Conservation (phyloP, 2,888 invertebrate genomes). For the Drosophila algonquin region DNA sequence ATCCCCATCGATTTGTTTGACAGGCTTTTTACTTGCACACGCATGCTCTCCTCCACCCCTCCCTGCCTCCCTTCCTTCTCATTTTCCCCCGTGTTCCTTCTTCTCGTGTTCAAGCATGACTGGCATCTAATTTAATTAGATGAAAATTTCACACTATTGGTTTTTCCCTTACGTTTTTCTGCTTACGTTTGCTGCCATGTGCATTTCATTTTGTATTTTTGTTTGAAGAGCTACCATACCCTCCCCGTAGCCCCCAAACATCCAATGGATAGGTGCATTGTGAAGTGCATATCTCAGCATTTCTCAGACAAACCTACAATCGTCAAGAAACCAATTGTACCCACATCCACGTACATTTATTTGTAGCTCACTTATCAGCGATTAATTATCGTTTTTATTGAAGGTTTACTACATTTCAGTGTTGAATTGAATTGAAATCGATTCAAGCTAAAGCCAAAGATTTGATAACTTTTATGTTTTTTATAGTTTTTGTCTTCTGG, state of each 20-base stretch:
- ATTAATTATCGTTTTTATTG: constrained; percentile 56
- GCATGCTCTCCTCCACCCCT: not conserved
- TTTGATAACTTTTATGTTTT: too few species aligned
- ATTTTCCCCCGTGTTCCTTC: constrained; percentile 21
- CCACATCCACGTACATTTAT: not conserved
- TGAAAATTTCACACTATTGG: constrained; percentile 69
- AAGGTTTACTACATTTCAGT: constrained; percentile 20
- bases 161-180: constrained; percentile 23
- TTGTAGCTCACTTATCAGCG: constrained; percentile 42
- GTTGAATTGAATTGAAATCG: too few species aligned
- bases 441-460: too few species aligned
- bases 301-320: constrained; percentile 1
- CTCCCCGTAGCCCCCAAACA: not conserved
- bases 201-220: constrained; percentile 31
- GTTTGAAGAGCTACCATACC: constrained; percentile 1
- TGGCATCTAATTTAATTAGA: constrained; percentile 75
- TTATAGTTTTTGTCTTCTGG: too few species aligned
- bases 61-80: not conserved
- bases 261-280: constrained; percentile 6
- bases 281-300: constrained; percentile 26
- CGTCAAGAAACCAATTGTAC: not conserved
- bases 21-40: constrained; percentile 41
- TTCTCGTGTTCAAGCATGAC: constrained; percentile 60
- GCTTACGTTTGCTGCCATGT: constrained; percentile 4
- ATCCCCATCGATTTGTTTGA: constrained; percentile 74